phyloP scores from a whole-genome alignment of 2,888 invertebrate genomes.

The Mycalesis mineus region DNA sequence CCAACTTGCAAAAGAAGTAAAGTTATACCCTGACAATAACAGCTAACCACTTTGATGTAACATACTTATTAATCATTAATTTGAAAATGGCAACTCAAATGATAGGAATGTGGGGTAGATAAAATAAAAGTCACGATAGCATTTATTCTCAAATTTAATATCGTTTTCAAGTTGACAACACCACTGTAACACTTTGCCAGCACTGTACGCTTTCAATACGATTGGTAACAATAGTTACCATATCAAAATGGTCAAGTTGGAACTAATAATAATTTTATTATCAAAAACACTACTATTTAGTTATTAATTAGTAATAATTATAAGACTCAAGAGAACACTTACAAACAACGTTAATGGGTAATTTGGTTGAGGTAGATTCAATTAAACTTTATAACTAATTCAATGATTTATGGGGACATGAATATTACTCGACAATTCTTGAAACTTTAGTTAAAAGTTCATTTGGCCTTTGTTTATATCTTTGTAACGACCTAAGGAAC shows the following conservation, averaged over 20 bases:
- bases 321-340: conserved; percentile 76
- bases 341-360: conserved; percentile 73
- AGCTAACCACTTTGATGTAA: too few species aligned
- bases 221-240: conserved; percentile 74
- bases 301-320: conserved; percentile 67
- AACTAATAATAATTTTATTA: conserved; percentile 67
- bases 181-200: conserved; percentile 56
- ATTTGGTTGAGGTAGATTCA: conserved; percentile 77
- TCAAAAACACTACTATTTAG: conserved; percentile 70
- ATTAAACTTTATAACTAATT: conserved; percentile 50
- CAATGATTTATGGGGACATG: conserved; percentile 36
- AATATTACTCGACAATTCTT: conserved; percentile 9
- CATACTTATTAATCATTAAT: too few species aligned
- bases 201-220: conserved; percentile 69
- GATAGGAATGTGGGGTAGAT: neutral
- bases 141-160: conserved; percentile 39
- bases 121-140: conserved; percentile 40
- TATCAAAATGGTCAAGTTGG: conserved; percentile 72
- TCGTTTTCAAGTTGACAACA: conserved; percentile 57
- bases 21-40: too few species aligned
- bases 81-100: too few species aligned
- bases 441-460: neutral
- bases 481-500: too few species aligned
- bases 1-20: too few species aligned
- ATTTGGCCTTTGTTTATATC: too few species aligned